Evolutionary conservation across 2,113 vertebrate species (phyloP).

Genomic region (Brachypodius melanocephalos): DNA sequence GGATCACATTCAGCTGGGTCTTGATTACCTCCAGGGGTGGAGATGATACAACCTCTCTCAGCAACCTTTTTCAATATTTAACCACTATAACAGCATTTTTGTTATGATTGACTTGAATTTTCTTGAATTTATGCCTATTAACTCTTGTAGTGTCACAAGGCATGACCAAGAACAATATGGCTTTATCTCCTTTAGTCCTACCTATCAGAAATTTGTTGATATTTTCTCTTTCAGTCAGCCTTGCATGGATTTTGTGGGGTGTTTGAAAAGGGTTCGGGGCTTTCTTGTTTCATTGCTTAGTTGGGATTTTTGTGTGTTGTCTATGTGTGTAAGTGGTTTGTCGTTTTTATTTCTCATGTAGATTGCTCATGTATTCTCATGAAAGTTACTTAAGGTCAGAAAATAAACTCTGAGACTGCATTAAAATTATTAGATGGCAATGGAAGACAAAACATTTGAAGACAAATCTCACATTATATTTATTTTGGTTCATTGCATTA

Average conservation of each 20-base stretch:
- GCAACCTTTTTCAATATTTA: not conserved
- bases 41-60: not conserved
- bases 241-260: not conserved
- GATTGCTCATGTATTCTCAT: not conserved
- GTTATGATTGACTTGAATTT: not conserved
- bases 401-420: not conserved
- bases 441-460: not conserved
- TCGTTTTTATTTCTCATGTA: not conserved
- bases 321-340: rapidly evolving
- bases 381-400: not conserved
- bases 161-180: not conserved
- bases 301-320: not conserved
- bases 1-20: not conserved
- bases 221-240: not conserved
- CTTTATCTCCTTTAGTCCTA: not conserved
- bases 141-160: not conserved
- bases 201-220: not conserved
- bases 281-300: not conserved
- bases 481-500: not conserved
- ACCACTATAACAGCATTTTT: not conserved
- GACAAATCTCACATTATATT: not conserved
- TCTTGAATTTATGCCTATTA: not conserved
- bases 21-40: not conserved
- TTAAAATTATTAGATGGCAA: not conserved
- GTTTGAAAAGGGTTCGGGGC: rapidly evolving